Percentiles rank a stretch among this genome's conserved stretches.
Conservation (phyloP, 23 tunicate species). For the Styela plicata region DNA sequence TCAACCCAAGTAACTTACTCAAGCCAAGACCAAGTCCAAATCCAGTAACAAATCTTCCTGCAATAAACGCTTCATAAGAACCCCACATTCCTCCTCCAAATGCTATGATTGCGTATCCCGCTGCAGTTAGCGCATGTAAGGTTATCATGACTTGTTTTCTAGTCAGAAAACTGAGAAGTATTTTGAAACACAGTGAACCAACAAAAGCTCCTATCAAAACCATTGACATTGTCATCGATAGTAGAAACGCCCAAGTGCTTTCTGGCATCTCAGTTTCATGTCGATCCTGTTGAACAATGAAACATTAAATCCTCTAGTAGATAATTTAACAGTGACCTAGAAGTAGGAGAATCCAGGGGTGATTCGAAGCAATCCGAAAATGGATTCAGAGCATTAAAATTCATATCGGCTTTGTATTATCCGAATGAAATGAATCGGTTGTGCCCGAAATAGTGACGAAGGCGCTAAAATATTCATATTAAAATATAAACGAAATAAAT, state of each 20-base stretch:
- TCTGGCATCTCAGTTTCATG: conserved; percentile 5
- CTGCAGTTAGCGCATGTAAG: conserved; percentile 26
- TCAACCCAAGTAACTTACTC: not conserved
- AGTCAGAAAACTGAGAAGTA: conserved; percentile 4
- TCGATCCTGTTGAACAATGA: conserved; percentile 2
- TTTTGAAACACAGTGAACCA: conserved; percentile 18
- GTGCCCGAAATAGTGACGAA: too few species aligned
- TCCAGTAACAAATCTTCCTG: not conserved
- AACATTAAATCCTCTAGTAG: not conserved
- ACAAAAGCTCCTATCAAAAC: conserved; percentile 28
- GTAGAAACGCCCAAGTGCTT: conserved; percentile 28
- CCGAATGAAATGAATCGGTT: too few species aligned
- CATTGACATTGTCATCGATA: conserved; percentile 25
- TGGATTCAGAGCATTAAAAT: too few species aligned
- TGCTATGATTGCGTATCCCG: conserved; percentile 24
- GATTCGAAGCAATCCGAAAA: too few species aligned
- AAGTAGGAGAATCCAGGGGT: too few species aligned
- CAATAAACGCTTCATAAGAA: not conserved
- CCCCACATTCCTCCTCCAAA: conserved; percentile 31
- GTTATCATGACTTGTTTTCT: conserved; percentile 29
- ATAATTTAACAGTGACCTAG: too few species aligned
- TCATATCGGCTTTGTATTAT: too few species aligned
- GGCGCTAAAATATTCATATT: too few species aligned
- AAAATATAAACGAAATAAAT: too few species aligned
- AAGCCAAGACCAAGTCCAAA: not conserved